Conservation (phyloP, 2,113 vertebrate species). For the Grammomys dolichurus region DNA sequence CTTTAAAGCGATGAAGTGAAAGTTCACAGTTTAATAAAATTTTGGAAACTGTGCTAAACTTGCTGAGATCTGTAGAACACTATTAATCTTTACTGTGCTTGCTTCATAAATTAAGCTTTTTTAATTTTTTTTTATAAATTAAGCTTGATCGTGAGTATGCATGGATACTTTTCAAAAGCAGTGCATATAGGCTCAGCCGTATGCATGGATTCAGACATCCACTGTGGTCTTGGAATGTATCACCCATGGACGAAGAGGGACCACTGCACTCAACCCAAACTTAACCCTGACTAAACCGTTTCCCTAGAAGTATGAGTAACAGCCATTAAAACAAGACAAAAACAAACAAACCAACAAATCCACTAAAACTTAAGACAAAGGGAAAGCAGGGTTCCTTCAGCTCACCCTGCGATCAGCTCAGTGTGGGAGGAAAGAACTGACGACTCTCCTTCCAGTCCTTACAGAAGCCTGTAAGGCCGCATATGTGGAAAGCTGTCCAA, state of each 20-base stretch:
- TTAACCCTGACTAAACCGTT: not conserved
- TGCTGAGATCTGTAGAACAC: not conserved
- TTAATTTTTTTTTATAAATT: too few relatives aligned
- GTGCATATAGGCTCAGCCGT: not conserved
- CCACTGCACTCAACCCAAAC: not conserved
- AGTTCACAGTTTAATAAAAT: not conserved
- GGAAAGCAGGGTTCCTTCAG: not conserved
- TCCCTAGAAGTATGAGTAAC: not conserved
- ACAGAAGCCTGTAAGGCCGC: not conserved
- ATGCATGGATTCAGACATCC: not conserved
- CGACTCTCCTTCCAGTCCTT: not conserved
- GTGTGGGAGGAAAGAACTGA: too few relatives aligned
- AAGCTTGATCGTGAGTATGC: not conserved
- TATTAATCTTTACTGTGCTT: not conserved
- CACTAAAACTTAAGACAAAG: not conserved
- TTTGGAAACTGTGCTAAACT: not conserved
- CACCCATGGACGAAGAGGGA: too few relatives aligned
- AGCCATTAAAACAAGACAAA: not conserved
- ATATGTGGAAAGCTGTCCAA: not conserved
- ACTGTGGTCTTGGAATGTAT: not conserved
- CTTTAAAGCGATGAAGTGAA: not conserved
- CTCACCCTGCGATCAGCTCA: too few relatives aligned
- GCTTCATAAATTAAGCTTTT: not conserved
- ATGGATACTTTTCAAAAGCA: not conserved
- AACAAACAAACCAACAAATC: not conserved